Evolutionary conservation across 1,140 invertebrate species (phyloP).

Genomic region (Portunus trituberculatus): DNA sequence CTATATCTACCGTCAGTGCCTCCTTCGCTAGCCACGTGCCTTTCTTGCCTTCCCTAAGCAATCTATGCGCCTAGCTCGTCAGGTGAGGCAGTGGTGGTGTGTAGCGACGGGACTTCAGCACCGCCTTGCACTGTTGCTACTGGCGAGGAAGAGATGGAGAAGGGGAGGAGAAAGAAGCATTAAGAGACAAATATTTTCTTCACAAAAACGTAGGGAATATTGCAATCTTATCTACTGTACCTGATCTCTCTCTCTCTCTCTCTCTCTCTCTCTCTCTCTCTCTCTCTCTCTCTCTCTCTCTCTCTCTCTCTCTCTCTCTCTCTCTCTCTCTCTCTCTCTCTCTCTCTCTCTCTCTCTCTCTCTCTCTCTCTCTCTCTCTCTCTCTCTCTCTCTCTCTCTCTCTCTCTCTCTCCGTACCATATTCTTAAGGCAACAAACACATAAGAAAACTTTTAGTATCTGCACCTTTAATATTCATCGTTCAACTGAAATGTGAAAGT

Average conservation of each 20-base stretch:
- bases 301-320: too few species aligned
- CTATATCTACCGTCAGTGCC: not conserved
- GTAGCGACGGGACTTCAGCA: not conserved
- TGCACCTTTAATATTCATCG: not conserved
- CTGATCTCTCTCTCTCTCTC: too few species aligned
- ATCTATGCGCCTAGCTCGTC: too few species aligned
- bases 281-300: too few species aligned
- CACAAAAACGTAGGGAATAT: too few species aligned
- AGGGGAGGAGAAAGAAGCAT: not conserved
- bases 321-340: too few species aligned
- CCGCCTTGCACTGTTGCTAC: too few species aligned
- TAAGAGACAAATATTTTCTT: not conserved
- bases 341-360: too few species aligned
- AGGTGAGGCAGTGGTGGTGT: not conserved
- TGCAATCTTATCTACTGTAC: too few species aligned
- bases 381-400: conserved; percentile 11
- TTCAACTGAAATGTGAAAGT: not conserved
- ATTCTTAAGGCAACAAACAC: not conserved
- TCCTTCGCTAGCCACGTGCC: not conserved
- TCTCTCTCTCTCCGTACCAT: not conserved
- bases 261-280: too few species aligned
- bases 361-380: not conserved
- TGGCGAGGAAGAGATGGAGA: not conserved
- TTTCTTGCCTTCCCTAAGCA: too few species aligned
- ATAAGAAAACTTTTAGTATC: not conserved